These are phyloP conservation scores for Montipora efflorescens DNA, from an alignment of 64 coral and sea anemone genomes.

Conservation along the genomic window DNA sequence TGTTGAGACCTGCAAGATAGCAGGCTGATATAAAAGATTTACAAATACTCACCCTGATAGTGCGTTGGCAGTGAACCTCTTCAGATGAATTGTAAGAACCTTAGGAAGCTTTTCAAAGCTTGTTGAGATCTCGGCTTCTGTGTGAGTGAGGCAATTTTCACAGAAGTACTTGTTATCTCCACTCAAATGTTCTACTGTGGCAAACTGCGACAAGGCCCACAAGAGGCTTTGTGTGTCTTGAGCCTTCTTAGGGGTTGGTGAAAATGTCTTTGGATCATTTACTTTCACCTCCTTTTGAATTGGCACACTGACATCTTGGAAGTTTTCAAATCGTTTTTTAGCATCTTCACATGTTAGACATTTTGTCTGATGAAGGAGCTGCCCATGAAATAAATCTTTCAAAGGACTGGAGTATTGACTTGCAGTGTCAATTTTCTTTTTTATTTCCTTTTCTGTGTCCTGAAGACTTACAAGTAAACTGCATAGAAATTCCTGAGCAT, in stretches of 20 bases:
- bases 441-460: conserved; percentile 70
- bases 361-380: conserved; percentile 85
- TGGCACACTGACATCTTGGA: conserved; percentile 98
- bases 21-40: background rate
- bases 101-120: conserved; percentile 91
- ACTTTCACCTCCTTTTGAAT: conserved; percentile 62
- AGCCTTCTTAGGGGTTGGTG: conserved; percentile 74
- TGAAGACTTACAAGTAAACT: conserved; percentile 85
- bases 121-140: conserved; percentile 93
- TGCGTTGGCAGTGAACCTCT: conserved; percentile 89
- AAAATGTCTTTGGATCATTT: conserved; percentile 52
- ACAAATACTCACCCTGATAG: conserved; percentile 10
- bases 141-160: conserved; percentile 86
- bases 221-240: conserved; percentile 58
- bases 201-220: conserved; percentile 98
- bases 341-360: conserved; percentile 96
- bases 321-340: conserved; percentile 85
- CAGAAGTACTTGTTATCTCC: conserved; percentile 99
- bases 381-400: conserved; percentile 88
- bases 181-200: conserved; percentile 79
- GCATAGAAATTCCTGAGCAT: conserved; percentile 96
- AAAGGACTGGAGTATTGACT: conserved; percentile 33
- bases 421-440: conserved; percentile 38
- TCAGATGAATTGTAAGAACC: conserved; percentile 91
- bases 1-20: no score